Conservation (phyloP, 92 coral and sea anemone species). For the Bergia sp. region DNA sequence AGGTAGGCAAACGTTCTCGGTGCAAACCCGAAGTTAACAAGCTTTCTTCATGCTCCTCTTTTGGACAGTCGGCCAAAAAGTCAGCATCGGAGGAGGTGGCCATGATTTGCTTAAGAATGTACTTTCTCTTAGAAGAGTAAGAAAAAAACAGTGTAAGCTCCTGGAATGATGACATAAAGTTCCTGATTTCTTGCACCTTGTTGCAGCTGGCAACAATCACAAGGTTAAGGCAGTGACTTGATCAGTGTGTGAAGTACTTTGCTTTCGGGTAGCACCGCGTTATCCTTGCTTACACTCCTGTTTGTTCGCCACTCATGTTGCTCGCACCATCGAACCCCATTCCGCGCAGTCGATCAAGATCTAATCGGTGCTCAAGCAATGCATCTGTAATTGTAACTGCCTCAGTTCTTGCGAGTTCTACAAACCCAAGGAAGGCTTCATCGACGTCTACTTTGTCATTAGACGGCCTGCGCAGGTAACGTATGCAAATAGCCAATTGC, state of each 20-base stretch:
- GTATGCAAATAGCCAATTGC: slow-evolving; percentile 52
- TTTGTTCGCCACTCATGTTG: slow-evolving; percentile 39
- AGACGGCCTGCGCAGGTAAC: slow-evolving; percentile 37
- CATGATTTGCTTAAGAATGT: slow-evolving; percentile 35
- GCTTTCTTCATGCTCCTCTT: slow-evolving; percentile 8
- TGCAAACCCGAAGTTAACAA: background rate
- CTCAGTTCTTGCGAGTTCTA: slow-evolving; percentile 55
- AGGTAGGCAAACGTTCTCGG: no score
- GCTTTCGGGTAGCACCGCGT: slow-evolving; percentile 45
- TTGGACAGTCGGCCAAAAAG: background rate
- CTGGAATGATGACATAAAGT: slow-evolving; percentile 43
- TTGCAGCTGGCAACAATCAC: slow-evolving; percentile 62
- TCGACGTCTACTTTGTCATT: slow-evolving; percentile 46
- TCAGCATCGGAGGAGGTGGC: slow-evolving; percentile 42
- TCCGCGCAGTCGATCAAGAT: slow-evolving; percentile 53
- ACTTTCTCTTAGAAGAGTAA: slow-evolving; percentile 53
- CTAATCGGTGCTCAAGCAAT: slow-evolving; percentile 44
- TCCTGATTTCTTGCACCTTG: slow-evolving; percentile 52
- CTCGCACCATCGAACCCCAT: slow-evolving; percentile 53
- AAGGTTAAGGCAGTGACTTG: slow-evolving; percentile 62
- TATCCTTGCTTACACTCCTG: slow-evolving; percentile 57
- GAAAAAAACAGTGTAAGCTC: slow-evolving; percentile 41
- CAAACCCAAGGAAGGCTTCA: slow-evolving; percentile 61
- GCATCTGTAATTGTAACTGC: slow-evolving; percentile 51
- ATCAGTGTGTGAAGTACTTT: slow-evolving; percentile 44